These are phyloP conservation scores for Baccha elongata DNA, from an alignment of 2,888 invertebrate genomes.

Conservation along the genomic window DNA sequence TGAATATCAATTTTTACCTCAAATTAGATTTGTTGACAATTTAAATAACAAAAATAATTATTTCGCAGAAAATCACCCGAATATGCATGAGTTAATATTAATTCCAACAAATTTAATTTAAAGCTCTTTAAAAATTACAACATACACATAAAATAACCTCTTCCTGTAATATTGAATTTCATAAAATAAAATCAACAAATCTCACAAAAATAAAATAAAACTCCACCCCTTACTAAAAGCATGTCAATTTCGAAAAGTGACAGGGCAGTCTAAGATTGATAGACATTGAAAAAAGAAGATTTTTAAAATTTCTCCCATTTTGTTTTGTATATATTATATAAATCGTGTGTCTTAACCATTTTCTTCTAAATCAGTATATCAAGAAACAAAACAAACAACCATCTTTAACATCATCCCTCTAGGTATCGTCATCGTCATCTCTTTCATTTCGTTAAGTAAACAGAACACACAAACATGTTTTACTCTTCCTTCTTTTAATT, in stretches of 20 bases:
- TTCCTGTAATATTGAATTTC: not conserved
- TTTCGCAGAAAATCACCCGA: too few species aligned
- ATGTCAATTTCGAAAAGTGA: constrained; percentile 30
- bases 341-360: constrained; percentile 13
- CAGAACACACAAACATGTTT: constrained; percentile 17
- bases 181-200: not conserved
- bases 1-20: too few species aligned
- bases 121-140: too few species aligned
- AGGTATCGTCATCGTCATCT: constrained; percentile 13
- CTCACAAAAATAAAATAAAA: not conserved
- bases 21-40: too few species aligned
- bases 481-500: not conserved
- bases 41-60: too few species aligned
- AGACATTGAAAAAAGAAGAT: constrained; percentile 20
- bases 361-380: constrained; percentile 23
- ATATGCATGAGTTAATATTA: too few species aligned
- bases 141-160: too few species aligned
- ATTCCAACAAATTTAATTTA: too few species aligned
- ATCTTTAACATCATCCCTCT: constrained; percentile 14
- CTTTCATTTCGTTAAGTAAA: constrained; percentile 11
- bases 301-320: constrained; percentile 10
- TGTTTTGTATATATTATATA: too few species aligned
- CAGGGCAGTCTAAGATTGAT: constrained; percentile 26
- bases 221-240: constrained; percentile 14
- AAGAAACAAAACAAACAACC: constrained; percentile 2